Percentiles rank a stretch among this genome's conserved stretches.
Conservation (phyloP, 2,888 invertebrate genomes). For the Patella ulyssiponensis region DNA sequence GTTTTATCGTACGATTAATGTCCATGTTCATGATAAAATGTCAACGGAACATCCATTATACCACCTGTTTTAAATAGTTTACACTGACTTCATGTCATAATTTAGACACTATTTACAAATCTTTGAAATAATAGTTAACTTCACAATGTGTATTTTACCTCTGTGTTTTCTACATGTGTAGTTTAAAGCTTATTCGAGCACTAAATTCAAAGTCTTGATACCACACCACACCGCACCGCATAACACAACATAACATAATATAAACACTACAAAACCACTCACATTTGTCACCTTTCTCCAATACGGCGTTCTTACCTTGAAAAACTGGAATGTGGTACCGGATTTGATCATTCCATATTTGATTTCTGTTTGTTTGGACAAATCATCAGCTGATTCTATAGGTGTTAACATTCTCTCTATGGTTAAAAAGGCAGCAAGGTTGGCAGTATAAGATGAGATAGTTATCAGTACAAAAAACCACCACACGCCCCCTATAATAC, state of each 20-base stretch:
- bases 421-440: constrained; percentile 93
- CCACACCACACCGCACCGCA: too few species aligned
- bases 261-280: not conserved
- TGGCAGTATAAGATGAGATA: constrained; percentile 98
- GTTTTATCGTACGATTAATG: too few species aligned
- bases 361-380: constrained; percentile 81
- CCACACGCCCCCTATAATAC: constrained; percentile 98
- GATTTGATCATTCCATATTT: constrained; percentile 79
- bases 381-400: constrained; percentile 92
- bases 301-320: constrained; percentile 77
- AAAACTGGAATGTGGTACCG: constrained; percentile 90
- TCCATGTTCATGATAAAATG: too few species aligned
- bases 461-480: constrained; percentile 99
- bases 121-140: too few species aligned
- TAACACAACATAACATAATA: not conserved
- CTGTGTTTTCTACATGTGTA: too few species aligned
- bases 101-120: too few species aligned
- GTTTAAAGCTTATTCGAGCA: not conserved
- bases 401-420: constrained; percentile 96
- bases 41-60: too few species aligned
- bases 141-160: too few species aligned
- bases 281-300: not conserved
- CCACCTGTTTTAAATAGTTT: too few species aligned
- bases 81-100: too few species aligned
- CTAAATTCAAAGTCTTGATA: too few species aligned